Evolutionary conservation across 2,797 vertebrate species (phyloP).

Genomic region (Chrysocyon brachyurus): DNA sequence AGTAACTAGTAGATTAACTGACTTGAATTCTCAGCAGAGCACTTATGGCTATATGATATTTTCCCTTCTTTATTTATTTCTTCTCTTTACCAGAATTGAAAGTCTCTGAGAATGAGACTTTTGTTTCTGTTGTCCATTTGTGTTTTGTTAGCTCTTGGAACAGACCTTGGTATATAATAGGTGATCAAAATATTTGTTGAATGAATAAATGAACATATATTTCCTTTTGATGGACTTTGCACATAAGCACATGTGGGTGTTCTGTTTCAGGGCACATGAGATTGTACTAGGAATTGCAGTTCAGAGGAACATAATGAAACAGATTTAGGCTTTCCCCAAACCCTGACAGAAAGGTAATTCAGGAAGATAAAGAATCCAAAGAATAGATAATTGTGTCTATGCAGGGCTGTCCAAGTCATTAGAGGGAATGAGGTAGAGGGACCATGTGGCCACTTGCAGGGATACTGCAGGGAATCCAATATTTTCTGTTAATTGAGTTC

Average conservation of each 20-base stretch:
- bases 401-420: neutral
- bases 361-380: neutral
- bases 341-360: neutral
- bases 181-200: neutral
- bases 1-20: neutral
- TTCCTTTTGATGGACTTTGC: neutral
- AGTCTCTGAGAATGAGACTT: neutral
- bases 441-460: neutral
- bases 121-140: constrained; percentile 28
- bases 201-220: neutral
- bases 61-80: constrained; percentile 13
- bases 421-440: neutral
- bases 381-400: neutral
- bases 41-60: neutral
- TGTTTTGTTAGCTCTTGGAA: constrained; percentile 3
- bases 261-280: neutral
- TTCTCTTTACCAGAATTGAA: constrained; percentile 33
- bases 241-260: neutral
- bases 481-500: neutral
- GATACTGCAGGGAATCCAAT: neutral
- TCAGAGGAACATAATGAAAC: neutral
- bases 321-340: neutral
- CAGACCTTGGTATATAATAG: neutral
- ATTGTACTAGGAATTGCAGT: neutral
- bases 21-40: neutral